phyloP scores from a whole-genome alignment of 2,113 vertebrate species.

The Percina caprodes region DNA sequence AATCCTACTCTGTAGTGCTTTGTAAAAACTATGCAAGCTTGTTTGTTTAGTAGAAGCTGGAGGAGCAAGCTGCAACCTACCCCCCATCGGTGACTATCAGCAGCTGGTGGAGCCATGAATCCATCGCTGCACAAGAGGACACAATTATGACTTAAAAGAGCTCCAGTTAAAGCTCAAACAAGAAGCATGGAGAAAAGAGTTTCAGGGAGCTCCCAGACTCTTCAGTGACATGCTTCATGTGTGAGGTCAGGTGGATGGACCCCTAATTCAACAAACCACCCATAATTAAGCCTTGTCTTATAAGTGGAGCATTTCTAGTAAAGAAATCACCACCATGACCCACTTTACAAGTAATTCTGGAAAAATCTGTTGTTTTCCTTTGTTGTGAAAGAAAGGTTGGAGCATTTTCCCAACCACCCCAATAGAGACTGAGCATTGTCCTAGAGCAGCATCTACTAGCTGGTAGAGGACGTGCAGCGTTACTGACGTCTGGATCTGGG shows the following conservation, averaged over 20 bases:
- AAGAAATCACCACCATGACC: not conserved
- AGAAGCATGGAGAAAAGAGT: not conserved
- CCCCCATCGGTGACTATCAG: not conserved
- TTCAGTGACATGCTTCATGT: no score
- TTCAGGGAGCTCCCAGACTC: no score
- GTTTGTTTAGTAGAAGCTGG: not conserved
- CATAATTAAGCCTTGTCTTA: no score
- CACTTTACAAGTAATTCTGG: not conserved
- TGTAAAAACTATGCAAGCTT: not conserved
- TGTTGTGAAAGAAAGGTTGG: not conserved
- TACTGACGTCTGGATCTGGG: no score
- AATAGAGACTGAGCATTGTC: not conserved
- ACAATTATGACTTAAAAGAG: not conserved
- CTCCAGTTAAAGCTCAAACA: not conserved
- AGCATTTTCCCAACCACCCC: not conserved
- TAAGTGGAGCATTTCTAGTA: no score
- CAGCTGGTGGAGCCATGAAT: not conserved
- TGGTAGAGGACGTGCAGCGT: not conserved
- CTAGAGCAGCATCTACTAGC: not conserved
- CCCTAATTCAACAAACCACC: not conserved
- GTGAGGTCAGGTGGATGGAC: not conserved
- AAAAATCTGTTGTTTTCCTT: not conserved
- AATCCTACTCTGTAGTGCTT: not conserved
- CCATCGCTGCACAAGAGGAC: not conserved
- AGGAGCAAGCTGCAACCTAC: not conserved